Base-by-base conservation (phyloP, 2,113 vertebrate genomes). In the Esox niger region DNA sequence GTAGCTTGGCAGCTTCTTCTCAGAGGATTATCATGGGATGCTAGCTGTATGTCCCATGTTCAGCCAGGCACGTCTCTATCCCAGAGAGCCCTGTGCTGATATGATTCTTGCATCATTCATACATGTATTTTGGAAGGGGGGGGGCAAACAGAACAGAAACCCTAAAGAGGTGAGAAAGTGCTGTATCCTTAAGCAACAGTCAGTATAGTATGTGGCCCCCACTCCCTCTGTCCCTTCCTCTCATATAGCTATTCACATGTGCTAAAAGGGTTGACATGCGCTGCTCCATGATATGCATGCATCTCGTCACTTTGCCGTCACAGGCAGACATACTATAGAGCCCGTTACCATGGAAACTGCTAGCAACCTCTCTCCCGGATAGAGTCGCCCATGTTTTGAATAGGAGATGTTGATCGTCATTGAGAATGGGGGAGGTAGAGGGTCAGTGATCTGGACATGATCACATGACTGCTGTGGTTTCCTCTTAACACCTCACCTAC, bases 281-380 rank as follows among this genome's bases (percentile, higher is more conserved):
- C 57, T 64, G 72, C 47, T 20, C 64, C n/a, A 13, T 6, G 75
- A 82, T 52, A 71, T n/a, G n/a, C 79, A 47, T 43, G n/a, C 56
- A 70, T 64, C 74, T 70, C 68, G 52, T 63, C 2, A 30, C 70
- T 69, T 54, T 55, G 70, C 60, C 64, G 64, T 21, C 75, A 63
- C 0, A 43, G n/a, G 43, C 76, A 82, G 86, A 74, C 78, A 74
- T 73, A 63, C 75, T 71, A 83, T 57, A 2, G 77, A 78, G 74
- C 64, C 11, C 4, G 85, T 86, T 76, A 26, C 88, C 80, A 81
- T 74, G 74, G 84, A 74, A 87, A 89, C 86, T 70, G 20, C 77
- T 64, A 61, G 52, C 52, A 2, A 55, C 80, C 71, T 82, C 73
- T 10, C 49, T 68, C 62, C 73, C 20, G 1, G 25, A n/a, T n/a